Evolutionary conservation across 1,140 invertebrate species (phyloP), one percentile per base, ranked within the genome.

Genomic region (Trachymyrmex septentrionalis): DNA sequence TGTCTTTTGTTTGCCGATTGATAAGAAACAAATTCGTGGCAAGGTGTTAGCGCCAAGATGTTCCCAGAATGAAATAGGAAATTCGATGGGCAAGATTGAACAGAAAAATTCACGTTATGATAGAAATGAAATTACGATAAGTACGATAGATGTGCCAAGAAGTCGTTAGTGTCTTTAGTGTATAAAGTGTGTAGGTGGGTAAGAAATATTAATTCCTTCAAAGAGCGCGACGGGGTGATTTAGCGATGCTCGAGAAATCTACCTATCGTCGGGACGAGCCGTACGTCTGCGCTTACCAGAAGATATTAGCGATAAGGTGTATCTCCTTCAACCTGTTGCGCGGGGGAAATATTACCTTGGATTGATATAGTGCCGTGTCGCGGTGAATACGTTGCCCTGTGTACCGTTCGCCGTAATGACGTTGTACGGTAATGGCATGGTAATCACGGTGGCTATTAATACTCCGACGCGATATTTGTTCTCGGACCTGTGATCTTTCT

Each of bases 261-360:
- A 81, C 82, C 87, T 85, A 90, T 89, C 84, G 87, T 82, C 87
- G 57, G 21, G 76, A 80, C 76, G 87, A 85, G 77, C 69, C 21
- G 71, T 77, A 77, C 57, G 71, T 61, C 76, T 48, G 64, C 85
- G 76, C 75, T 87, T 88, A 75, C 86, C 73, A 63, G 50, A 55
- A 91, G 89, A 91, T 91, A 90, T 90, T 88, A 88, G 86, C 89
- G 90, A 91, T 91, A 91, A 91, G 86, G 87, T 85, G 73, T 84
- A 88, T 90, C 86, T 87, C 66, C 78, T 81, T 90, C 90, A 91
- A 91, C 90, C 87, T 91, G 87, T 64, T 86, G 89, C 80, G 59
- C 53, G 55, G 63, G 55, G 84, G 64, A 84, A 59, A 87, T 90
- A 90, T 91, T 90, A 88, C 59, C 44, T 75, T 63, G 86, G 90